Evolutionary conservation across 2,797 vertebrate species (phyloP).

Genomic region (Protonibea diacanthus): DNA sequence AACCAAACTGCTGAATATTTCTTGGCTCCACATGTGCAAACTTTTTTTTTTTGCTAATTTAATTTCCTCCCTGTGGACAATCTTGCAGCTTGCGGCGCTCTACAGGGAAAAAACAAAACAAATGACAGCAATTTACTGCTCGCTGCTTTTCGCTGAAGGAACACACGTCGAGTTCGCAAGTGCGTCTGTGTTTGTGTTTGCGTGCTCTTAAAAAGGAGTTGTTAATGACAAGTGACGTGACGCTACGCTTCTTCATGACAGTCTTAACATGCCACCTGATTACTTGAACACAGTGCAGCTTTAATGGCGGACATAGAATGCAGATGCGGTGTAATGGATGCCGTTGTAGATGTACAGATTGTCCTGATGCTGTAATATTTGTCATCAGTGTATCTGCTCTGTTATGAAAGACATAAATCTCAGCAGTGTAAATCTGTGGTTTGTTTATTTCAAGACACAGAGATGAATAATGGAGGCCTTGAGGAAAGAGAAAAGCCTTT

Average conservation of each 20-base stretch:
- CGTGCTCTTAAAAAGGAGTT: background rate
- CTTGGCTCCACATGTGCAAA: constrained; percentile 18
- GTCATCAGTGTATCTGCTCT: constrained; percentile 32
- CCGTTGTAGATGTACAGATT: constrained; percentile 17
- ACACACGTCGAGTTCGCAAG: constrained; percentile 7
- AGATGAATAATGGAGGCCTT: constrained; percentile 47
- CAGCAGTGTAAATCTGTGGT: constrained; percentile 6
- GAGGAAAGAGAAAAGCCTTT: constrained; percentile 39
- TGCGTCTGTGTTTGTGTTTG: background rate
- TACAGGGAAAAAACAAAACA: constrained; percentile 40
- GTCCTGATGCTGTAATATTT: constrained; percentile 16
- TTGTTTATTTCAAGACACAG: constrained; percentile 34
- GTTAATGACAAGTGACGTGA: constrained; percentile 15
- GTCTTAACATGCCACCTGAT: constrained; percentile 27
- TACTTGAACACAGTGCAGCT: background rate
- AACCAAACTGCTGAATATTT: constrained; percentile 8
- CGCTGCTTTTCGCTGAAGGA: background rate
- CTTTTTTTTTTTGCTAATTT: constrained; percentile 22
- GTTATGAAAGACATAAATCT: constrained; percentile 65
- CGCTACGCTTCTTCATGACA: background rate
- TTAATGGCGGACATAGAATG: constrained; percentile 9
- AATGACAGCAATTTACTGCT: constrained; percentile 49
- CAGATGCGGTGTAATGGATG: constrained; percentile 19
- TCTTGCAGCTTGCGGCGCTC: background rate
- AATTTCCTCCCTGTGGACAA: constrained; percentile 44